phyloP scores from a whole-genome alignment of 1,140 invertebrate species.

The Adoxophyes honmai region DNA sequence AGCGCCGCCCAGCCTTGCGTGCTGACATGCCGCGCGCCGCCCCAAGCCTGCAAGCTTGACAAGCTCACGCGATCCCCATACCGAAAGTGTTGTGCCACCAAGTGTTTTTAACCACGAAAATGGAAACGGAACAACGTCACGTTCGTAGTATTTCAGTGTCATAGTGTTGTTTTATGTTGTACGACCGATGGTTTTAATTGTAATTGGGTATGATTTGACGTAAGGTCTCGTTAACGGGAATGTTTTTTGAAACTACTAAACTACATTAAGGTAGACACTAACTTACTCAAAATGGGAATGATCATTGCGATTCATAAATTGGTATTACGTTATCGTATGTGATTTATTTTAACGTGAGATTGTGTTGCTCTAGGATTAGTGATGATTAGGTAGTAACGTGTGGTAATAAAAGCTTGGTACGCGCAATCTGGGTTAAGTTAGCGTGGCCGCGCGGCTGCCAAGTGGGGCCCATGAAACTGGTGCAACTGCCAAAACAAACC shows the following conservation, averaged over 20 bases:
- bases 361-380: slow-evolving; percentile 11
- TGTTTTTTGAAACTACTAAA: no score
- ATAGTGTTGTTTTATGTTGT: slow-evolving; percentile 55
- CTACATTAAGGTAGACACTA: no score
- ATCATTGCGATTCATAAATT: background rate
- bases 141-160: slow-evolving; percentile 66
- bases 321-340: slow-evolving; percentile 12
- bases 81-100: slow-evolving; percentile 14
- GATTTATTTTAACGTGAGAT: background rate
- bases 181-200: slow-evolving; percentile 32
- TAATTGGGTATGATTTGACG: slow-evolving; percentile 8
- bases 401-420: slow-evolving; percentile 8
- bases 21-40: slow-evolving; percentile 47
- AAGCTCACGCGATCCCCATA: slow-evolving; percentile 23
- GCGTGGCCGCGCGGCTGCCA: background rate
- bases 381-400: background rate
- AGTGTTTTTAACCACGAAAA: slow-evolving; percentile 45
- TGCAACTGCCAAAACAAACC: slow-evolving; percentile 11
- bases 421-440: slow-evolving; percentile 11
- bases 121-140: slow-evolving; percentile 48
- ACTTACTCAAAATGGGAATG: no score
- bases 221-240: no score
- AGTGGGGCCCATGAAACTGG: slow-evolving; percentile 6
- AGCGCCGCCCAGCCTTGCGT: slow-evolving; percentile 42
- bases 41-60: slow-evolving; percentile 25